phyloP scores from a whole-genome alignment of 2,797 vertebrate genomes.

The Xiphophorus birchmanni region DNA sequence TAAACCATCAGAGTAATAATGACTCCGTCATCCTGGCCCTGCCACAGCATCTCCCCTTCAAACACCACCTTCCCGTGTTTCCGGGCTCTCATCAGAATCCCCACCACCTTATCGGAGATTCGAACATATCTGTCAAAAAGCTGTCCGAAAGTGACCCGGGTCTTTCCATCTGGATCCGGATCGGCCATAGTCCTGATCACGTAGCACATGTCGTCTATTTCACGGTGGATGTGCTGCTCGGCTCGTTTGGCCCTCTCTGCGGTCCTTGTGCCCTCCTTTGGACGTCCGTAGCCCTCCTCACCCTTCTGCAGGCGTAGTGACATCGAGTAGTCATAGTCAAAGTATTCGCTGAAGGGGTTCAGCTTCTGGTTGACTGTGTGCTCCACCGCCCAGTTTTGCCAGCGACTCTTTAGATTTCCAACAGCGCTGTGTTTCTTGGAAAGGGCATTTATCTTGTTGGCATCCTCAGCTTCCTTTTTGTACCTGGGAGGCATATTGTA shows the following conservation, averaged over 20 bases:
- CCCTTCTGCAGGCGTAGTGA: slow-evolving; percentile 89
- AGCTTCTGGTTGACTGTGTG: slow-evolving; percentile 89
- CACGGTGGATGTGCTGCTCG: slow-evolving; percentile 90
- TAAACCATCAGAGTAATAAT: slow-evolving; percentile 84
- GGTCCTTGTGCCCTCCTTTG: slow-evolving; percentile 92
- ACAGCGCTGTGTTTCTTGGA: slow-evolving; percentile 86
- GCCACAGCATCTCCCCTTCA: slow-evolving; percentile 97
- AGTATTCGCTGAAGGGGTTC: slow-evolving; percentile 96
- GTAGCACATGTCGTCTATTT: slow-evolving; percentile 92
- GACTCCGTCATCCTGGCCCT: slow-evolving; percentile 89
- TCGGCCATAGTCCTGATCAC: slow-evolving; percentile 89
- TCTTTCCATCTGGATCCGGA: slow-evolving; percentile 79
- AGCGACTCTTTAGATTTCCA: slow-evolving; percentile 84
- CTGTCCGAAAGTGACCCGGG: slow-evolving; percentile 90
- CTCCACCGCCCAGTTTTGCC: slow-evolving; percentile 91
- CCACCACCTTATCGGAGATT: slow-evolving; percentile 96
- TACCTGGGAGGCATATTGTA: slow-evolving; percentile 64
- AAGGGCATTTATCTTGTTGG: slow-evolving; percentile 76
- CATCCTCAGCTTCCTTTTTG: slow-evolving; percentile 81
- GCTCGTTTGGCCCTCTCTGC: slow-evolving; percentile 91
- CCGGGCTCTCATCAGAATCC: slow-evolving; percentile 93
- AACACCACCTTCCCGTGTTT: slow-evolving; percentile 92
- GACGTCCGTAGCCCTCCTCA: slow-evolving; percentile 89
- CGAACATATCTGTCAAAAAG: slow-evolving; percentile 94
- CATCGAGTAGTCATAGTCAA: slow-evolving; percentile 93